Base-by-base conservation (phyloP, 2,797 vertebrate genomes). In the Erethizon dorsatum region DNA sequence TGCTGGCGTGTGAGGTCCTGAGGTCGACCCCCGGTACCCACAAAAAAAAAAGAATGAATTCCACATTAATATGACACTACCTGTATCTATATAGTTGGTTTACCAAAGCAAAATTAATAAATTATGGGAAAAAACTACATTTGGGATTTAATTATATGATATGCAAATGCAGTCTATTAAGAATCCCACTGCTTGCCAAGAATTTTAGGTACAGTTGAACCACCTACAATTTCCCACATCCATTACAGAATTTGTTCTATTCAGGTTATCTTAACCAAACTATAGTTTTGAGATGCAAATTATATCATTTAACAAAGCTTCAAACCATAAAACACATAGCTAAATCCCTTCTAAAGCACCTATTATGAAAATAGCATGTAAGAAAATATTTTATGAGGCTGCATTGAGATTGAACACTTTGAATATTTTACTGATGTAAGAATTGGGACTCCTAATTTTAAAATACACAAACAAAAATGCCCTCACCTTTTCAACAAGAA, bases 241-340 rank as follows among this genome's bases (percentile, higher is more conserved):
- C 4, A 86, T 86, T 63, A 63, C 41, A 31, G 31, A 91, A 80
- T 82, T 75, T 45, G 22, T 71, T 89, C 63, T 83, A 73, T 28
- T 61, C 90, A 80, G 28, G 5, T 2, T 85, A 73, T 67, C 91
- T 84, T 95, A 93, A 84, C 2, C 37, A 83, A 96, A 71, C 14
- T 28, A 20, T 52, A 28, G 28, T 56, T 87, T 86, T 88, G 31
- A 96, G 57, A 57, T 15, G 11, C 15, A 94, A 28, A 91, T 95
- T 90, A 71, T 84, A 92, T 69, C 28, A 92, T 56, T 93, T 88
- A 95, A 50, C 59, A 67, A 93, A 92, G 10, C 3, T 57, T 59
- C 54, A 54, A 83, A 33, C 24, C 31, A 33, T 52, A 3, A 18
- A 84, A 96, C 93, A 33, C 17, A 83, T 6, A 78, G 6, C 2